Evolutionary conservation across 1,140 invertebrate species (phyloP).

Genomic region (Caenorhabditis inopinata): DNA sequence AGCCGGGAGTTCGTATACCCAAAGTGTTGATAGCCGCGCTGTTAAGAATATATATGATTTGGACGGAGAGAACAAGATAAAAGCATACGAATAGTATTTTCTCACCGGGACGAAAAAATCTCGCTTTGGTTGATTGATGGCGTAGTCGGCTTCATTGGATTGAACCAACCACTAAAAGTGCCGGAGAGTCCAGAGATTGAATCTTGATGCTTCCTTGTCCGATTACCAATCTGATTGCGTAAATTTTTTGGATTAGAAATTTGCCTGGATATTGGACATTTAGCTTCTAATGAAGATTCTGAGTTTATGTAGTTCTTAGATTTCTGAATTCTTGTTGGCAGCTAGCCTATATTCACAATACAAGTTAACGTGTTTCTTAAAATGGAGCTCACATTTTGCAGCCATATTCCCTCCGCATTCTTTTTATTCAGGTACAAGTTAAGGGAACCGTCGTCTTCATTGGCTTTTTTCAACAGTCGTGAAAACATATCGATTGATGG

Average conservation of each 20-base stretch:
- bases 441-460: neutral
- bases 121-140: conserved; percentile 33
- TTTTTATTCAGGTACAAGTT: neutral
- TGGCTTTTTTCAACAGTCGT: neutral
- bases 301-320: too few species aligned
- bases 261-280: too few species aligned
- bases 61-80: neutral
- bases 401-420: neutral
- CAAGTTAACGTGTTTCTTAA: too few species aligned
- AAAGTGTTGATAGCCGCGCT: conserved; percentile 10
- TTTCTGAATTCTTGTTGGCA: too few species aligned
- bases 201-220: conserved; percentile 29
- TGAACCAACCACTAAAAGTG: conserved; percentile 16
- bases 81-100: conserved; percentile 3
- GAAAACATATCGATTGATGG: neutral
- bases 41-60: neutral
- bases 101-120: conserved; percentile 13
- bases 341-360: too few species aligned
- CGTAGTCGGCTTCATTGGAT: neutral
- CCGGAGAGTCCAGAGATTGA: conserved; percentile 12
- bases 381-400: conserved; percentile 18
- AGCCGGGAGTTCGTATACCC: neutral
- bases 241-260: neutral
- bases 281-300: too few species aligned
- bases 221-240: neutral